Evolutionary conservation across 2,797 vertebrate species (phyloP).

Genomic region (Phoxinus dragarum): DNA sequence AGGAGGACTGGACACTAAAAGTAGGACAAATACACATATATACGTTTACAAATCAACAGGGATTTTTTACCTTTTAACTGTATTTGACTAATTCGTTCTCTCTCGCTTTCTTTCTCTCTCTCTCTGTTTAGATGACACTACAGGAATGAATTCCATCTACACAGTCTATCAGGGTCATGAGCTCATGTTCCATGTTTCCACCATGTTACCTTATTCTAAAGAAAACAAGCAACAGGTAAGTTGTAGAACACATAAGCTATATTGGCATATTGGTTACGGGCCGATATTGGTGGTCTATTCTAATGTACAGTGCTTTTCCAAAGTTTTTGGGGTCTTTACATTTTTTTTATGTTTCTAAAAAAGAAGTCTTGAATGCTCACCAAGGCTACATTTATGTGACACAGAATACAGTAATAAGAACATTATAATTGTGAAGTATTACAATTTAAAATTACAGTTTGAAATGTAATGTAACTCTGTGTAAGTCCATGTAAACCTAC

Average conservation of each 20-base stretch:
- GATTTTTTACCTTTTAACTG: neutral
- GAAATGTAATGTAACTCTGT: neutral
- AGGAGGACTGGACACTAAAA: constrained; percentile 97
- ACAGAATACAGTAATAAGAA: neutral
- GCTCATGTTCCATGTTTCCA: constrained; percentile 99
- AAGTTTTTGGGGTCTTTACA: neutral
- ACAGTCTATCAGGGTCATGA: constrained; percentile 98
- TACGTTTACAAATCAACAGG: neutral
- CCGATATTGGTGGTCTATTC: neutral
- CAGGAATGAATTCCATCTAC: constrained; percentile 94
- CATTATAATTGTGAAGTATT: neutral
- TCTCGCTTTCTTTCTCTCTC: neutral
- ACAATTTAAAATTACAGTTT: neutral
- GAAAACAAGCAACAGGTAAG: constrained; percentile 98
- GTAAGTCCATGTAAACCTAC: neutral
- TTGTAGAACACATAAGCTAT: neutral
- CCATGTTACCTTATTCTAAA: constrained; percentile 98
- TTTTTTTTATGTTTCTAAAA: neutral
- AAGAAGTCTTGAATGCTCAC: neutral
- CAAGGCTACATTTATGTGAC: neutral
- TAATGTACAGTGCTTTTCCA: neutral
- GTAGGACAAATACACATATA: constrained; percentile 75
- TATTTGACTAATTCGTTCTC: neutral
- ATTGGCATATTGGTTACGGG: neutral
- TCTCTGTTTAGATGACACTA: constrained; percentile 88